phyloP scores from a whole-genome alignment of 1,140 invertebrate species.

The Elymnias hypermnestra region DNA sequence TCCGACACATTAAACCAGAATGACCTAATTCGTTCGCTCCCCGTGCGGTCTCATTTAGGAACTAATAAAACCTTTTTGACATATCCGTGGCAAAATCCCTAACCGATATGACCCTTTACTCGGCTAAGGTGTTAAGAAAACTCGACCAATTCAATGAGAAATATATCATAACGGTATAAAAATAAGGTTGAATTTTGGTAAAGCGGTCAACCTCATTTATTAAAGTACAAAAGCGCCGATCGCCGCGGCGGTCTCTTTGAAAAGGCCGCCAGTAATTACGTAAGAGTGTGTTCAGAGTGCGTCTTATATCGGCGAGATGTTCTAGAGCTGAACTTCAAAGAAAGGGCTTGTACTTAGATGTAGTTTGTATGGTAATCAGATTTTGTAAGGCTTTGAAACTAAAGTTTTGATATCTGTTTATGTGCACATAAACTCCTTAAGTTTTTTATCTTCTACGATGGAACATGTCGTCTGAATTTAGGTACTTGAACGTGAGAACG shows the following conservation, averaged over 20 bases:
- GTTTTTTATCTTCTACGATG: too few relatives aligned
- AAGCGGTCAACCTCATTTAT: conserved; percentile 43
- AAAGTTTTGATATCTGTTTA: background rate
- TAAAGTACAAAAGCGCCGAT: conserved; percentile 66
- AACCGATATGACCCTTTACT: conserved; percentile 69
- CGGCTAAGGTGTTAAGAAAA: conserved; percentile 67
- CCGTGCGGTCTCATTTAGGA: conserved; percentile 64
- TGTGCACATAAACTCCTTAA: too few relatives aligned
- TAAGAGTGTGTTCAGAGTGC: conserved; percentile 48
- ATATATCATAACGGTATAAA: conserved; percentile 4
- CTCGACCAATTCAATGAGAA: background rate
- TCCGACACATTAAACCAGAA: conserved; percentile 18
- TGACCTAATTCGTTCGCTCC: conserved; percentile 49
- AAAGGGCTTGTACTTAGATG: conserved; percentile 2
- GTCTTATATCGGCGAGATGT: conserved; percentile 19
- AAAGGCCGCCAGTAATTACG: conserved; percentile 60
- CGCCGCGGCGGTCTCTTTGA: conserved; percentile 59
- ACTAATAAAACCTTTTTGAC: conserved; percentile 71
- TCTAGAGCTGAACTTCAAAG: conserved; percentile 23
- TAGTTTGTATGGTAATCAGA: conserved; percentile 6
- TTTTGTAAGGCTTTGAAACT: background rate
- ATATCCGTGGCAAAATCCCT: conserved; percentile 72
- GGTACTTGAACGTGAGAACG: too few relatives aligned
- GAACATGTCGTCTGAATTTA: too few relatives aligned
- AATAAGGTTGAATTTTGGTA: conserved; percentile 24